These are phyloP conservation scores for Vulpes lagopus DNA, from an alignment of 2,113 vertebrate genomes.

Conservation along the genomic window DNA sequence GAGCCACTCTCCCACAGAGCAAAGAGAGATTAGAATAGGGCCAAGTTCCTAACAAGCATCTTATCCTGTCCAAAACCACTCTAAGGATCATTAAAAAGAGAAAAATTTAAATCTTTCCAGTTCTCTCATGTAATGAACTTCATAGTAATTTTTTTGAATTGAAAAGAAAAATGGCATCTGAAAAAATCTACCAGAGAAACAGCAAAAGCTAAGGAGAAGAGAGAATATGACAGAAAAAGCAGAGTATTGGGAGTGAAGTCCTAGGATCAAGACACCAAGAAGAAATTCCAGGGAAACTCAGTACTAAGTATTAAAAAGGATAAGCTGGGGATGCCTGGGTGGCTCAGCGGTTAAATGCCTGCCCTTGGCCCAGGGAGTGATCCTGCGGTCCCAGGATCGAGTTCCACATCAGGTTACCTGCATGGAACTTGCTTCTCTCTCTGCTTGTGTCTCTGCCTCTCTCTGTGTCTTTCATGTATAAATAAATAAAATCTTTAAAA, in stretches of 20 bases:
- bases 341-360: no score
- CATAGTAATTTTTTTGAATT: background rate
- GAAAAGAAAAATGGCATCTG: background rate
- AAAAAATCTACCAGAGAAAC: conserved; percentile 42
- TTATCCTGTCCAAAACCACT: background rate
- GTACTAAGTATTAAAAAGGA: conserved; percentile 53
- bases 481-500: no score
- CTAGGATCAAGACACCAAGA: background rate
- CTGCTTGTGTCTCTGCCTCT: no score
- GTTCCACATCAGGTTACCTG: no score
- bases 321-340: background rate
- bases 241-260: background rate
- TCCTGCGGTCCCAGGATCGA: no score
- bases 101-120: background rate
- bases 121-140: conserved; percentile 36
- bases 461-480: no score
- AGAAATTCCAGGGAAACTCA: conserved; percentile 59
- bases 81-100: conserved; percentile 9
- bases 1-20: background rate
- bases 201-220: background rate
- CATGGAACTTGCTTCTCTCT: no score
- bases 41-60: background rate
- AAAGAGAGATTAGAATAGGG: background rate
- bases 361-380: no score
- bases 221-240: background rate